phyloP scores from a whole-genome alignment of 37 sponge, comb jelly and placozoan genomes.

The Aplysina aerophoba region DNA sequence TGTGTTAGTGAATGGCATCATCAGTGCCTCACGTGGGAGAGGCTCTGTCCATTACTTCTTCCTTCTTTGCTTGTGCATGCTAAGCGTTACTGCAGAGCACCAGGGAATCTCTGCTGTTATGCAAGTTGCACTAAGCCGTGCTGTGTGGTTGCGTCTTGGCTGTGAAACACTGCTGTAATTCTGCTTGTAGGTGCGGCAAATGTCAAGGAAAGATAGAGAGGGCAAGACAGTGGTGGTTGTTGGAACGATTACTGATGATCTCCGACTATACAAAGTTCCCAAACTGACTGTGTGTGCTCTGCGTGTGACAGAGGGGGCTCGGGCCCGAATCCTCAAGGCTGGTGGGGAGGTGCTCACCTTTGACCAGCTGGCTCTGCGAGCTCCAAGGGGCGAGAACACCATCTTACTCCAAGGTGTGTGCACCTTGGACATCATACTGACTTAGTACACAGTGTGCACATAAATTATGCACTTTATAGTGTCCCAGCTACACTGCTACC shows the following conservation, averaged over 20 bases:
- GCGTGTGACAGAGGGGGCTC: constrained; percentile 91
- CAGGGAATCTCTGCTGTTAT: too few relatives aligned
- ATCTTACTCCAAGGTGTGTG: constrained; percentile 91
- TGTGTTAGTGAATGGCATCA: too few relatives aligned
- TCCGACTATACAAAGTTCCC: constrained; percentile 80
- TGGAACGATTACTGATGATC: constrained; percentile 95
- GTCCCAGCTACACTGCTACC: background rate
- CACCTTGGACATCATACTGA: background rate
- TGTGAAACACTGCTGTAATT: too few relatives aligned
- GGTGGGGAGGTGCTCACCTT: constrained; percentile 97
- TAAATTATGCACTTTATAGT: too few relatives aligned
- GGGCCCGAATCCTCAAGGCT: constrained; percentile 91
- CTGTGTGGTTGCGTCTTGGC: too few relatives aligned
- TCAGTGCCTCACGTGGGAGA: too few relatives aligned
- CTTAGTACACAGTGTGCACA: background rate
- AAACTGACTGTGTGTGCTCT: constrained; percentile 92
- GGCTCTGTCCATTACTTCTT: too few relatives aligned
- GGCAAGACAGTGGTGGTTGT: constrained; percentile 94
- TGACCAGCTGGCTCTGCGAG: constrained; percentile 95
- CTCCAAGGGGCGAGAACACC: constrained; percentile 95
- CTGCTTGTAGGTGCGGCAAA: constrained; percentile 73
- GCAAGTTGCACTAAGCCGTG: too few relatives aligned
- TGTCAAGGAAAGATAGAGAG: constrained; percentile 71
- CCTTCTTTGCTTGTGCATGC: too few relatives aligned
- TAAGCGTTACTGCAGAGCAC: too few relatives aligned